Evolutionary conservation across 2,888 invertebrate species (phyloP), one percentile per base, ranked within the genome.

Genomic region (Leucozona laternaria): DNA sequence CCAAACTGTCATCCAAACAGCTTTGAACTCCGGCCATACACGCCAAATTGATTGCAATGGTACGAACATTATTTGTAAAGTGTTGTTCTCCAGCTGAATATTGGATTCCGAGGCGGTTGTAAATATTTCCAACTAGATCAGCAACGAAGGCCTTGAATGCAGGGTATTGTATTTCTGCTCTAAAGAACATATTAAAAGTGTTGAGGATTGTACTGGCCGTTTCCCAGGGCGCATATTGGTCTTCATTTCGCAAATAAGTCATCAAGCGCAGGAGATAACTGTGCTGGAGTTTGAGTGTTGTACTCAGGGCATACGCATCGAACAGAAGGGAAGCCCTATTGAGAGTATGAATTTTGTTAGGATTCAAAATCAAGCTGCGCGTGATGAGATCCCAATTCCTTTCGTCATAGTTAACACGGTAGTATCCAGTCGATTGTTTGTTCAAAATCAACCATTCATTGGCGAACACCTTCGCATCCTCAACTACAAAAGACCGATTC

Each of bases 291-390:
- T 89, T 90, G 0, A 88, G 89, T 7, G 90, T 89, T 7, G 88
- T 88, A 40, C 84, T 89, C 4, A 92, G 89, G 1, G 88, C 88
- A 40, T 90, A 94, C 0, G 96, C 95, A 91, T 99, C 98, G 88
- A 97, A 96, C 15, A 99, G 93, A 58, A 98, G 93, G 90, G 98
- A 97, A 0, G 97, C 97, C 53, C 98, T 93, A 90, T 97, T 97
- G 68, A 95, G 95, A 1, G 95, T 94, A 88, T 96, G 95, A 79
- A 98, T 96, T 76, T 94, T 94, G 89, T 93, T 92, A 80, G 95
- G 96, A 10, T 93, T 94, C 2, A 94, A 92, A 15, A 94, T 94
- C 95, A 93, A 60, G 94, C 89, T 94, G 17, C 94, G 92, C 22
- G 94, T 95, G 2, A 97, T 93, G 0, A 94, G 93, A 0, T 93